A percentile compares a stretch with the other conserved stretches of the same genome.
Conservation (phyloP, 2,797 vertebrate genomes). For the Labroides dimidiatus region DNA sequence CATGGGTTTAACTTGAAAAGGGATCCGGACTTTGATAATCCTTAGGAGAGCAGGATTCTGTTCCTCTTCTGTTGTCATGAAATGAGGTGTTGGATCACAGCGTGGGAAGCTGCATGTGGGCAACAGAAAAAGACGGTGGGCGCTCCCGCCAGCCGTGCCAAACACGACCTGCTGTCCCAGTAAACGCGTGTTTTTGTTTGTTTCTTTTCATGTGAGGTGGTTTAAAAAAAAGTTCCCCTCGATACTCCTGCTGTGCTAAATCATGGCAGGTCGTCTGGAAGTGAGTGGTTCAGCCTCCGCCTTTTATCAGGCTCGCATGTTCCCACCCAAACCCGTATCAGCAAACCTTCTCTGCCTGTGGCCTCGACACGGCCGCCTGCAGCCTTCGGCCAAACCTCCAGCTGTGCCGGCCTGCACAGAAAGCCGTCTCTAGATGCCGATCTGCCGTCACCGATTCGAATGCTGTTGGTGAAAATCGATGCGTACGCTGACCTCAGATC, state of each 20-base stretch:
- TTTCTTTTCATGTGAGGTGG: slow-evolving; percentile 42
- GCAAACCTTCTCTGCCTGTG: slow-evolving; percentile 74
- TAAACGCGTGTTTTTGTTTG: no score
- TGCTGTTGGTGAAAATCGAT: no score
- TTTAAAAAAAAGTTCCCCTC: slow-evolving; percentile 47
- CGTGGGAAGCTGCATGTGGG: slow-evolving; percentile 62
- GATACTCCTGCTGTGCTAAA: slow-evolving; percentile 45
- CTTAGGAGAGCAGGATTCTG: slow-evolving; percentile 42
- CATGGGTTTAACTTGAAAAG: slow-evolving; percentile 67
- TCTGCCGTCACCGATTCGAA: slow-evolving; percentile 60
- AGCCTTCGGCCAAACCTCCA: slow-evolving; percentile 76
- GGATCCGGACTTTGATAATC: slow-evolving; percentile 59
- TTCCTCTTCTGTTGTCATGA: slow-evolving; percentile 34
- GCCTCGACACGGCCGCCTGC: slow-evolving; percentile 69
- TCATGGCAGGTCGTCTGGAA: slow-evolving; percentile 43
- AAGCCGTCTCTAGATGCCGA: slow-evolving; percentile 62
- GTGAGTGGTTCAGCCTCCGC: slow-evolving; percentile 64
- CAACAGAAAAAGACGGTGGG: slow-evolving; percentile 49
- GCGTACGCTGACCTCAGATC: slow-evolving; percentile 67
- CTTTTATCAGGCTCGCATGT: slow-evolving; percentile 73
- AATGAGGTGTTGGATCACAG: slow-evolving; percentile 44
- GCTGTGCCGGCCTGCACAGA: slow-evolving; percentile 78
- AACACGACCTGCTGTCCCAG: slow-evolving; percentile 51
- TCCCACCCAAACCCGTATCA: slow-evolving; percentile 62
- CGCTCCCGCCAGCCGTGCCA: slow-evolving; percentile 50